Evolutionary conservation across 2,888 invertebrate genomes (phyloP).

Genomic region (Sinotaia quadrata): DNA sequence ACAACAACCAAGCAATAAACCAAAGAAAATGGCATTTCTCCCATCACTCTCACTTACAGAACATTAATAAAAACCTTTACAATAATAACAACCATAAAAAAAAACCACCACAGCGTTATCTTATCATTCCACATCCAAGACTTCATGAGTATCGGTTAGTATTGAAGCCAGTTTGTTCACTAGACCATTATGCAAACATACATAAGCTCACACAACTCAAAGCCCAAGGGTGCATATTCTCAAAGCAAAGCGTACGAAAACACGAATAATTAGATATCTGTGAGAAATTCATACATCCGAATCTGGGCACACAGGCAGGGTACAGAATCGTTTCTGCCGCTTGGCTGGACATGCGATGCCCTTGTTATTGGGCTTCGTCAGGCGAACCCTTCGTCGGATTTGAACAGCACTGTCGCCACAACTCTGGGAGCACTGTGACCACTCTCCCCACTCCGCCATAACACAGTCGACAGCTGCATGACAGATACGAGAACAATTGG

Average conservation of each 20-base stretch:
- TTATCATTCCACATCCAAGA: no score
- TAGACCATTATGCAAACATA: no score
- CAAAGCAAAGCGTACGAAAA: neutral
- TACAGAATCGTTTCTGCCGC: slow-evolving; percentile 63
- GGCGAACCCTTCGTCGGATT: slow-evolving; percentile 53
- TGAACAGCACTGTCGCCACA: slow-evolving; percentile 72
- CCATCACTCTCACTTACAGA: no score
- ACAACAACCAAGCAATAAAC: no score
- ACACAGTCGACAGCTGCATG: slow-evolving; percentile 61
- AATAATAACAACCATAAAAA: no score
- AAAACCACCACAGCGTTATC: no score
- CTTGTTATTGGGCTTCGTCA: slow-evolving; percentile 54
- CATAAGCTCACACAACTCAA: no score
- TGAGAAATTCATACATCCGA: slow-evolving; percentile 46
- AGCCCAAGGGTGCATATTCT: no score
- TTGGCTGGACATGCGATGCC: slow-evolving; percentile 60
- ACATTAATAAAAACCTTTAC: no score
- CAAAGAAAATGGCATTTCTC: no score
- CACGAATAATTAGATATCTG: neutral
- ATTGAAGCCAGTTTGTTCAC: no score
- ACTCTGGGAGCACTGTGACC: slow-evolving; percentile 74
- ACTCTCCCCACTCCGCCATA: slow-evolving; percentile 73
- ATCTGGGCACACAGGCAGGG: slow-evolving; percentile 62
- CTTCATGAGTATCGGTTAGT: no score
- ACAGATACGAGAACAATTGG: slow-evolving; percentile 6